A percentile compares a stretch with the other conserved stretches of the same genome.
phyloP scores from a whole-genome alignment of 2,797 vertebrate species.

The Lepilemur ruficaudatus region DNA sequence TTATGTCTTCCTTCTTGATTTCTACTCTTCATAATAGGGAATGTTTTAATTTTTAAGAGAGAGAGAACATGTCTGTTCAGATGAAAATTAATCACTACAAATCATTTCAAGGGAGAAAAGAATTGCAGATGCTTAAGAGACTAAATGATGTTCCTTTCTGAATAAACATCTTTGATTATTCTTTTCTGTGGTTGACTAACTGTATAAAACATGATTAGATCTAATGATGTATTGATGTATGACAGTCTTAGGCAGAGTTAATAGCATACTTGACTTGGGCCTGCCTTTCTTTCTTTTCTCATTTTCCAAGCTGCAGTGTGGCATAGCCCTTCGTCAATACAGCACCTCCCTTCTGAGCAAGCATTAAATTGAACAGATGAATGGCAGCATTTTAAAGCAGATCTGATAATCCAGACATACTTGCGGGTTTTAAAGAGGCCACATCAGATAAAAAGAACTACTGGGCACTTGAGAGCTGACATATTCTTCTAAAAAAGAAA shows the following conservation, averaged over 20 bases:
- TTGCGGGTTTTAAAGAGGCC: conserved; percentile 78
- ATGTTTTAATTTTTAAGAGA: conserved; percentile 23
- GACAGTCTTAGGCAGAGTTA: conserved; percentile 77
- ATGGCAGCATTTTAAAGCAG: conserved; percentile 82
- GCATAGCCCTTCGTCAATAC: conserved; percentile 79
- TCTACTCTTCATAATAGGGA: not conserved
- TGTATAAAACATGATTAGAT: conserved; percentile 77
- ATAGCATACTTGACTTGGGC: conserved; percentile 73
- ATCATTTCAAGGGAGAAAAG: conserved; percentile 38
- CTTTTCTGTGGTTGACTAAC: conserved; percentile 68
- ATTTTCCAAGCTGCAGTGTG: conserved; percentile 79
- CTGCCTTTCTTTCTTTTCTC: conserved; percentile 79
- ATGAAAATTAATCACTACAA: conserved; percentile 12
- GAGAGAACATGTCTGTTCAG: not conserved
- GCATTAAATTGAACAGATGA: conserved; percentile 83
- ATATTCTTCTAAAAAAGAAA: conserved; percentile 74
- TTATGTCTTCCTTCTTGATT: not conserved
- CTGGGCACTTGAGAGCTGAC: conserved; percentile 77
- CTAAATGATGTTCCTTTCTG: conserved; percentile 54
- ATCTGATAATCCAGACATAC: conserved; percentile 82
- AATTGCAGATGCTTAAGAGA: conserved; percentile 17
- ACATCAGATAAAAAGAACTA: conserved; percentile 78
- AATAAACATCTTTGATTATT: conserved; percentile 77
- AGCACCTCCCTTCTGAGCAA: conserved; percentile 75
- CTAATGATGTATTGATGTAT: conserved; percentile 79